Conservation (phyloP, 2,888 invertebrate species). For the Andrena praecox region DNA sequence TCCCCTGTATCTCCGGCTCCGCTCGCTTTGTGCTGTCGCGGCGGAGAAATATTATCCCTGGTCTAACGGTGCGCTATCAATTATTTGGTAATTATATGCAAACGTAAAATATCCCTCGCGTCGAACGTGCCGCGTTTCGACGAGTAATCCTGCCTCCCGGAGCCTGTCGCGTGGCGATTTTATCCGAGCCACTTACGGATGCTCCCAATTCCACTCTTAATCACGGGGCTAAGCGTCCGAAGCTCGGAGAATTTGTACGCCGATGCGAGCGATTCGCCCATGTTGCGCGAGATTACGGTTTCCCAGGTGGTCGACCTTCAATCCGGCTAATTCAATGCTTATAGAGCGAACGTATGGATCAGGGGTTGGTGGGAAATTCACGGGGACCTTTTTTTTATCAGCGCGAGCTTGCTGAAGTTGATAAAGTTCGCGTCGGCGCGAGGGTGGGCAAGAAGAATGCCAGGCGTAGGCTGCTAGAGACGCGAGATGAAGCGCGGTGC, state of each 20-base stretch:
- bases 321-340: slow-evolving; percentile 1
- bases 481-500: neutral
- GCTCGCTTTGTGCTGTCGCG: neutral
- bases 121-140: no score
- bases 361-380: neutral
- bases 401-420: neutral
- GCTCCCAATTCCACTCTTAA: slow-evolving; percentile 33
- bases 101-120: no score
- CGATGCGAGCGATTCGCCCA: slow-evolving; percentile 11
- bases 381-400: neutral
- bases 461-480: neutral
- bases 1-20: neutral
- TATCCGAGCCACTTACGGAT: neutral
- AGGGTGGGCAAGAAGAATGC: neutral
- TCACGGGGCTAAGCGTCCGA: slow-evolving; percentile 22
- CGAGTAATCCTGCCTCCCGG: no score
- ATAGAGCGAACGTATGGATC: neutral
- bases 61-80: no score
- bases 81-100: no score
- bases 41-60: neutral
- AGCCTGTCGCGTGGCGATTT: neutral
- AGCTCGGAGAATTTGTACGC: slow-evolving; percentile 11
- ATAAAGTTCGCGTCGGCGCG: neutral
- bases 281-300: neutral
- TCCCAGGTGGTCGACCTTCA: neutral